Conservation (phyloP, 2,888 invertebrate genomes). For the Eilema sororculum region DNA sequence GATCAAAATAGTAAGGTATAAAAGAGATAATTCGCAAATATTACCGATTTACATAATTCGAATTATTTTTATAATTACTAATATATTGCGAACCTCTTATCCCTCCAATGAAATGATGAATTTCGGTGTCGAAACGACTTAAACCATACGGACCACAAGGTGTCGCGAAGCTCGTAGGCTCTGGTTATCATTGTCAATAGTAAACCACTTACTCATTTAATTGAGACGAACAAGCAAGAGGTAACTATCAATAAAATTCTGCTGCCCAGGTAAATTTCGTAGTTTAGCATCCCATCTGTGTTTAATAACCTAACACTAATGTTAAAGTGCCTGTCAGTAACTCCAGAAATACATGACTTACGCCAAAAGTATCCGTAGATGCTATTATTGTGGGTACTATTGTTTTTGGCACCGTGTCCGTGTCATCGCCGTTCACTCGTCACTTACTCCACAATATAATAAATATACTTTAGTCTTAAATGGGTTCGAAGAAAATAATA, state of each 20-base stretch:
- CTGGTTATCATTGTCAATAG: no score
- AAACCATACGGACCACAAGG: background rate
- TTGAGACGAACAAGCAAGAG: background rate
- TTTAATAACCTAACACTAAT: conserved; percentile 13
- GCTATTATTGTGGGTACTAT: conserved; percentile 37
- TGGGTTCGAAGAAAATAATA: conserved; percentile 57
- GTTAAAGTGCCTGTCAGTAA: conserved; percentile 25
- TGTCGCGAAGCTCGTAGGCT: no score
- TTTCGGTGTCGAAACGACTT: no score
- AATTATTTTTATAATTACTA: background rate
- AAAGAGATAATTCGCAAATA: background rate
- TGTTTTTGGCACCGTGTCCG: conserved; percentile 48
- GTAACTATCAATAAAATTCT: background rate
- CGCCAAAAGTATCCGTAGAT: conserved; percentile 28
- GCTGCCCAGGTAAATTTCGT: no score
- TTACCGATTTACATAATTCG: background rate
- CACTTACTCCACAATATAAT: conserved; percentile 41
- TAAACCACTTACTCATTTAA: background rate
- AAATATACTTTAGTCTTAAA: conserved; percentile 50
- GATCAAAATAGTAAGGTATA: background rate
- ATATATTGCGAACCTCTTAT: background rate
- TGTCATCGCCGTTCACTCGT: conserved; percentile 47
- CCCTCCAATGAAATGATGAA: background rate
- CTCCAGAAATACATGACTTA: conserved; percentile 16
- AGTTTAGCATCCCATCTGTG: background rate